Base-by-base conservation (phyloP, 2,113 vertebrate genomes). In the Rhinichthys klamathensis region DNA sequence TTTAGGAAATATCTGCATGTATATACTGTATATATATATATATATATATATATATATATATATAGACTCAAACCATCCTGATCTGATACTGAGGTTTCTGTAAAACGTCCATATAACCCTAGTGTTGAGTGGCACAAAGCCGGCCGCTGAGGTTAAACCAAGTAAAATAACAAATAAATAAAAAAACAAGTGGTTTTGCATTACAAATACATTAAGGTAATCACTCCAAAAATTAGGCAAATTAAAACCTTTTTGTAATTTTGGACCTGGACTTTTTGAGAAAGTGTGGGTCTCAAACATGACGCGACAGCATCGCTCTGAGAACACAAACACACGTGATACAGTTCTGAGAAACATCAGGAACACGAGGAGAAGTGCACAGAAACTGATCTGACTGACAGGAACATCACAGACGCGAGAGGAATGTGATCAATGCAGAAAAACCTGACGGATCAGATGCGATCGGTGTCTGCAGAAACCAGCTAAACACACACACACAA, bases 391-490 rank as follows among this genome's bases (percentile, higher is more conserved):
- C 46, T 32, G 46, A 76, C 46, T 18, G 8, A 49, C 25, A 76
- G 23, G 61, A 61, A 79, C 56, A 79, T 38, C 54, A 15, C 25
- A 73, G 32, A 61, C 21, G 0, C 12, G n/a, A 7, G 12, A 21
- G 27, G 81, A 72, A 86, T 44, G 69, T 70, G 4, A 65, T 70
- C 56, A 86, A 88, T 88, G 87, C 84, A 70, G 87, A 67, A 18
- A 63, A 84, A 88, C 87, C 76, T 65, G 87, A 44, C 2, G 15
- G 2, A 61, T 69, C 75, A 80, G 67, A 80, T 21, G 41, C 27
- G 44, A 75, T 49, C 32, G 4, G 70, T 13, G 38, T 5, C 6
- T 60, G 18, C 70, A 84, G 38, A 56, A 75, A 84, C 58, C 46
- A 38, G 16, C 16, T 8, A 7, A 1, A 60, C 3, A 61, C 69